Conservation (phyloP, 2,797 vertebrate species). For the Diceros bicornis region DNA sequence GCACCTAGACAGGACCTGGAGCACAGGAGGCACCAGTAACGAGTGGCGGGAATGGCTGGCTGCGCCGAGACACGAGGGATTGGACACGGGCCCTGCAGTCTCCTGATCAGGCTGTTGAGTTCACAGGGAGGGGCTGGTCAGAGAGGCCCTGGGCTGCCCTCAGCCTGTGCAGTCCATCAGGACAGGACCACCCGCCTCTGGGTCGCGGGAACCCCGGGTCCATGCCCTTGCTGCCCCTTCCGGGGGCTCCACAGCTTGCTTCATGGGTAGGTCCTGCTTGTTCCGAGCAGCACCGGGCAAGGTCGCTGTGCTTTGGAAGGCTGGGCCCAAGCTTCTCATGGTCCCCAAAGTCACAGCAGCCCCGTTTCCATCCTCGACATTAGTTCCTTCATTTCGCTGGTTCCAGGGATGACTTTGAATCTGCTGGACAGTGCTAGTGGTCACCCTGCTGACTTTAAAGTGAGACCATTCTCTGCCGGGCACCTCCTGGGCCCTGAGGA, state of each 20-base stretch:
- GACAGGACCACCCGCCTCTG: neutral
- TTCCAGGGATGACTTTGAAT: neutral
- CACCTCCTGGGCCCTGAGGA: no score
- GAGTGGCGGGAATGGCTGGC: neutral
- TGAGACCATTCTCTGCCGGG: neutral
- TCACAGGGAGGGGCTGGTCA: neutral
- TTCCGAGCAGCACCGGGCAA: neutral
- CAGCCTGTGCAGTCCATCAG: rapidly evolving
- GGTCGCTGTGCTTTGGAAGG: neutral
- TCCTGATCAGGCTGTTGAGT: neutral
- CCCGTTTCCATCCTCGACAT: neutral
- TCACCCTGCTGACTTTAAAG: neutral
- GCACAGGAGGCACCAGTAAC: no score
- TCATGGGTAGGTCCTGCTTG: rapidly evolving
- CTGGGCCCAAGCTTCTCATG: neutral
- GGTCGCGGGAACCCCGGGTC: neutral
- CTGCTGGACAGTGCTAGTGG: no score
- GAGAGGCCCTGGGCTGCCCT: neutral
- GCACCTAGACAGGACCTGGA: rapidly evolving
- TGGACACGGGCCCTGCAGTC: rapidly evolving
- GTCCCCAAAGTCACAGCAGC: neutral
- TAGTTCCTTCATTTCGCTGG: neutral
- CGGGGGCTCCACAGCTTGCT: no score
- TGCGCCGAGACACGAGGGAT: rapidly evolving
- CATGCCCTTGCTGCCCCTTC: rapidly evolving